Conservation (phyloP, 2,113 vertebrate species). For the Rhinolophus ferrumequinum region DNA sequence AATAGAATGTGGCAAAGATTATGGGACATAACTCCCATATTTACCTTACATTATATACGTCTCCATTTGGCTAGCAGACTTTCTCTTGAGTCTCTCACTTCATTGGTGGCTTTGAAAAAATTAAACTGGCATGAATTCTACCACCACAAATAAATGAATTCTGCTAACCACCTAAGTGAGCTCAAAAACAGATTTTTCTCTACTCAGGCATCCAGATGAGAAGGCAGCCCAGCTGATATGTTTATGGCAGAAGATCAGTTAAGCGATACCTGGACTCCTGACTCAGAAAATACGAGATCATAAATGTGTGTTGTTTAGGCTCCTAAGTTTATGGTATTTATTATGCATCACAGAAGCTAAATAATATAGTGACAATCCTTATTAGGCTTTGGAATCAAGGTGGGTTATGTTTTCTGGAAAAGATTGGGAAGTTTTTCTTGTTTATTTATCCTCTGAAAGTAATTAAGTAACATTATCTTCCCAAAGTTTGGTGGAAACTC, state of each 20-base stretch:
- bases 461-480: neutral
- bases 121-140: neutral
- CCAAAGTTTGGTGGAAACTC: neutral
- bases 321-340: conserved; percentile 1
- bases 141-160: neutral
- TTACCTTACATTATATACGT: neutral
- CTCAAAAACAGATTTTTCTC: neutral
- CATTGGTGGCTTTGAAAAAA: neutral
- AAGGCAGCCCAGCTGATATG: neutral
- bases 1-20: neutral
- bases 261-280: neutral
- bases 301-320: neutral
- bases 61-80: neutral
- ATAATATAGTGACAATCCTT: neutral
- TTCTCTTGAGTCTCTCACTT: neutral
- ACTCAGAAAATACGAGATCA: neutral
- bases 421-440: neutral
- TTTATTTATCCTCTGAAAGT: neutral
- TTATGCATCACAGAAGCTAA: neutral
- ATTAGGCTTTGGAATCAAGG: neutral
- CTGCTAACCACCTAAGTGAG: neutral
- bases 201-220: neutral
- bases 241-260: neutral
- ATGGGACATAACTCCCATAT: neutral
- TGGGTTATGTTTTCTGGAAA: conserved; percentile 31